A percentile compares a stretch with the other conserved stretches of the same genome.
Conservation (phyloP, 1,140 invertebrate species). For the Samia ricini region DNA sequence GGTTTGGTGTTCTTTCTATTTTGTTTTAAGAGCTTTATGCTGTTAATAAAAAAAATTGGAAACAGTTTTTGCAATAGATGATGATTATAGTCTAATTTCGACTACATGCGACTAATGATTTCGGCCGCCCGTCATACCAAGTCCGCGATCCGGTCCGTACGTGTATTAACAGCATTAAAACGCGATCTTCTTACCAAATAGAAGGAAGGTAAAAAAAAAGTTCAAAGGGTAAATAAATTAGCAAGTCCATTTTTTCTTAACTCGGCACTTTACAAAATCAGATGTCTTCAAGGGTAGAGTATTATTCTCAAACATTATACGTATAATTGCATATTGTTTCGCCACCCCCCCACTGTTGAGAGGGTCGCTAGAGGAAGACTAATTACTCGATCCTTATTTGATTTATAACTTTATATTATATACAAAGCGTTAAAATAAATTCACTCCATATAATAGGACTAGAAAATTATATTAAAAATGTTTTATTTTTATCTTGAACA, state of each 20-base stretch:
- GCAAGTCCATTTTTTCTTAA: constrained; percentile 14
- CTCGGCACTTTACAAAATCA: constrained; percentile 23
- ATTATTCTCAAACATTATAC: constrained; percentile 21
- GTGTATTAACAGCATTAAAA: no score
- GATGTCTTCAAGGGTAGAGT: constrained; percentile 27
- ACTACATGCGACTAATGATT: no score
- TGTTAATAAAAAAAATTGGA: no score
- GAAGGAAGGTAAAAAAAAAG: background rate
- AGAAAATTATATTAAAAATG: no score
- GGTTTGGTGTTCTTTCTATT: no score
- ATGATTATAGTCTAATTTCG: no score
- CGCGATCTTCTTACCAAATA: no score
- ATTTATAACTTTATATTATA: background rate
- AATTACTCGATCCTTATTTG: constrained; percentile 14
- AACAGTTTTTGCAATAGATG: no score
- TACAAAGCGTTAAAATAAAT: background rate
- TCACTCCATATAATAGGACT: background rate
- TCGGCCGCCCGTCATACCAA: no score
- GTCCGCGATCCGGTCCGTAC: no score
- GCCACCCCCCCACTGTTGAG: constrained; percentile 2
- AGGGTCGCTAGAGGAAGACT: background rate
- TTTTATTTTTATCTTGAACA: no score
- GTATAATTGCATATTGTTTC: constrained; percentile 27
- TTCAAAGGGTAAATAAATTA: background rate
- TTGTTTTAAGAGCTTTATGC: no score